Evolutionary conservation across 2,113 vertebrate species (phyloP).

Genomic region (Pogona vitticeps): DNA sequence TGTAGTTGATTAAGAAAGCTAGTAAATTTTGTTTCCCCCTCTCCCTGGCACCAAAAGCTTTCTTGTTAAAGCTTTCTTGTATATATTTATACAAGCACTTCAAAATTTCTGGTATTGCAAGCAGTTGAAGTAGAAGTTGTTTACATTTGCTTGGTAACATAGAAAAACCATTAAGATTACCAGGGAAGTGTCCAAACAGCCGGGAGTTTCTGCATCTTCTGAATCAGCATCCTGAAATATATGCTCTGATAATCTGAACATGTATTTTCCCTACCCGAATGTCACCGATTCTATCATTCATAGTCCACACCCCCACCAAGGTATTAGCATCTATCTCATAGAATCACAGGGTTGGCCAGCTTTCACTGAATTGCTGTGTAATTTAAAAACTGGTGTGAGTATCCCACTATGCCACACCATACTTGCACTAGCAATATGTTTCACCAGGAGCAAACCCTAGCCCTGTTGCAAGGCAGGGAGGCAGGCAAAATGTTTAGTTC

Average conservation of each 20-base stretch:
- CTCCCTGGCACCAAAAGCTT: not conserved
- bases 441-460: no score
- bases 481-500: no score
- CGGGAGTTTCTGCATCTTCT: not conserved
- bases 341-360: not conserved
- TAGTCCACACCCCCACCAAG: not conserved
- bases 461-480: no score
- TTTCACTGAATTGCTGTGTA: no score
- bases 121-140: not conserved
- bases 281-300: not conserved
- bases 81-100: not conserved
- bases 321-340: not conserved
- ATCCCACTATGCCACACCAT: no score
- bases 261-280: not conserved
- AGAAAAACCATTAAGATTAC: not conserved
- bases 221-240: not conserved
- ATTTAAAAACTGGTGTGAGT: not conserved
- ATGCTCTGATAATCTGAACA: no score
- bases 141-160: not conserved
- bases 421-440: no score
- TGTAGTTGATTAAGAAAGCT: conserved; percentile 16
- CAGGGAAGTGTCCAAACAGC: not conserved
- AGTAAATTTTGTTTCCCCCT: not conserved
- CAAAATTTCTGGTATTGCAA: not conserved
- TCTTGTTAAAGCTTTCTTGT: not conserved